Base-by-base conservation (phyloP, 2,888 invertebrate species). In the Plemyria rubiginata region DNA sequence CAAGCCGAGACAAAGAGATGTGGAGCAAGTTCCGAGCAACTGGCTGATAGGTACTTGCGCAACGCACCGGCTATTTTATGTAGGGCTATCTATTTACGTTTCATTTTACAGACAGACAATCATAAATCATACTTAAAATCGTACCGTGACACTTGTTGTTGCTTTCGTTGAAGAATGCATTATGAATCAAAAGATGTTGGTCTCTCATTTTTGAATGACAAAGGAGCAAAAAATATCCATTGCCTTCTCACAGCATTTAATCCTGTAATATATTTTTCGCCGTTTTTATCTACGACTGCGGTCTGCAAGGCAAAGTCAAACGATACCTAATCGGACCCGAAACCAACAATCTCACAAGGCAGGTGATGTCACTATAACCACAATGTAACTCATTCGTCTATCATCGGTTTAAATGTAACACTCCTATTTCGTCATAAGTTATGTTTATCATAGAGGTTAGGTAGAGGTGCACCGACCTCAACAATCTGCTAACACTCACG, bases 21-120 rank as follows among this genome's bases (percentile, higher is more conserved):
- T 91, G 80, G 88, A 90, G 85, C 89, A 84, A 87, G 84, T 85
- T 86, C 84, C 82, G 81, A 82, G 76, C 82, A 78, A 80, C 81
- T 84, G 83, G 82, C 80, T 71, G 76, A 76, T 64, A n/a, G n/a
- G n/a, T n/a, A 76, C 79, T 92, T 90, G 82, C 86, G 89, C 83
- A 90, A 91, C 73, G 51, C 72, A 77, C 73, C 46, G 69, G 76
- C 76, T 75, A 70, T 62, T 46, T 46, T 53, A 52, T 45, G 46
- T 70, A 89, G 88, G 90, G 88, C 53, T 64, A 46, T 15, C 48
- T 13, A 38, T 12, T 16, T 16, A 38, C 41, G n/a, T 29, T 40
- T 56, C 40, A 22, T 28, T 56, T 22, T 29, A 38, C 11, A 43
- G 13, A 52, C 28, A 41, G 45, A 40, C 41, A 29, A 28, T 38